Conservation (phyloP, 1,140 invertebrate species). For the Dinothrombium tinctorium region DNA sequence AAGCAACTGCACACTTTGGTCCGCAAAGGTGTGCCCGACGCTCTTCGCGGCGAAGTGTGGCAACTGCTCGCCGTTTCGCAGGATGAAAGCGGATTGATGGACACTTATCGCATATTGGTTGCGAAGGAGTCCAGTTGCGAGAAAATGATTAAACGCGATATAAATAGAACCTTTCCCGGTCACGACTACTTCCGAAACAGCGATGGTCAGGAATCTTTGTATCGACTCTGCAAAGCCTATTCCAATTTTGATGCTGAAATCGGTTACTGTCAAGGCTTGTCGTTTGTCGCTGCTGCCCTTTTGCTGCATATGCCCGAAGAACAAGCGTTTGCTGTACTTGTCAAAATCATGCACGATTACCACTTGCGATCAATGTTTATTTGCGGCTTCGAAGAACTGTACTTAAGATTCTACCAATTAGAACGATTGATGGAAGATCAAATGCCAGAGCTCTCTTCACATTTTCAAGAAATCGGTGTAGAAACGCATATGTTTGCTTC, state of each 20-base stretch:
- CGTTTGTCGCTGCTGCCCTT: conserved; percentile 82
- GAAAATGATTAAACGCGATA: conserved; percentile 77
- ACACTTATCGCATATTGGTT: conserved; percentile 69
- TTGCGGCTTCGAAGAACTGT: conserved; percentile 84
- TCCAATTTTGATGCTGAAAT: conserved; percentile 90
- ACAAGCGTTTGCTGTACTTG: conserved; percentile 88
- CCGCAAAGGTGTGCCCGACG: conserved; percentile 73
- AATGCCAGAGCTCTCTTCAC: conserved; percentile 59
- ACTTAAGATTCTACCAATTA: conserved; percentile 85
- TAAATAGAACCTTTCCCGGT: conserved; percentile 91
- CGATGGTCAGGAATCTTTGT: conserved; percentile 81
- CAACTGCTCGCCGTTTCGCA: conserved; percentile 69
- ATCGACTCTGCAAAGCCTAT: conserved; percentile 87
- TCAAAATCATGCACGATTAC: conserved; percentile 93
- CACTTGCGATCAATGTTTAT: conserved; percentile 79
- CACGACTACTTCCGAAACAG: conserved; percentile 91
- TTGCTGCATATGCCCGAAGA: conserved; percentile 97
- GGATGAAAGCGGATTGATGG: conserved; percentile 57
- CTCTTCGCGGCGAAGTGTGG: conserved; percentile 89
- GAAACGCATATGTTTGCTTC: conserved; percentile 98
- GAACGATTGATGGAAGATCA: conserved; percentile 77
- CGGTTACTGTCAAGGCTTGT: conserved; percentile 93
- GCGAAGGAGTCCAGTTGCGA: conserved; percentile 75
- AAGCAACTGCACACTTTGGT: conserved; percentile 51
- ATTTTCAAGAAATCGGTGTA: conserved; percentile 60